Evolutionary conservation across 2,888 invertebrate genomes (phyloP).

Genomic region (Mactromeris polynyma): DNA sequence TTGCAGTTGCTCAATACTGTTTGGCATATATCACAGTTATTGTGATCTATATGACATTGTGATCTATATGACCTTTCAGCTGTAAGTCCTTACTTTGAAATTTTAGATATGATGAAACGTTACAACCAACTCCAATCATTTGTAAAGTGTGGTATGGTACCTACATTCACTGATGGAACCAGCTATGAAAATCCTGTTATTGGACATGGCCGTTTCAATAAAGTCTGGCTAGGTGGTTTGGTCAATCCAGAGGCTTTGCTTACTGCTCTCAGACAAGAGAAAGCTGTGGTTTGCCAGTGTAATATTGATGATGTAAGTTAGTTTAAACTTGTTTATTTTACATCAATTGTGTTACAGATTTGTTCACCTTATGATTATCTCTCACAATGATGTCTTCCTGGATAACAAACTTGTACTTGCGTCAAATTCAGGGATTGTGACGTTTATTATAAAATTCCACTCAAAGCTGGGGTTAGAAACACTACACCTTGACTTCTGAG

Average conservation of each 20-base stretch:
- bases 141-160: slow-evolving; percentile 85
- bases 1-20: too few relatives aligned
- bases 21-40: too few relatives aligned
- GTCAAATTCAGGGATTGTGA: too few relatives aligned
- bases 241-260: slow-evolving; percentile 85
- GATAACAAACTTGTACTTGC: too few relatives aligned
- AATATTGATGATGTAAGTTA: slow-evolving; percentile 82
- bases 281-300: slow-evolving; percentile 81
- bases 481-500: too few relatives aligned
- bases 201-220: slow-evolving; percentile 80
- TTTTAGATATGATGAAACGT: slow-evolving; percentile 82
- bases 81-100: not conserved
- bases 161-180: slow-evolving; percentile 73
- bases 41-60: too few relatives aligned
- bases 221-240: slow-evolving; percentile 86
- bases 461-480: too few relatives aligned
- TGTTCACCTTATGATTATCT: too few relatives aligned
- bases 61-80: too few relatives aligned
- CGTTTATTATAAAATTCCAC: too few relatives aligned
- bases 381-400: too few relatives aligned
- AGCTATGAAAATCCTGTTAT: slow-evolving; percentile 73
- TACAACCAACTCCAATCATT: slow-evolving; percentile 83
- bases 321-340: not conserved
- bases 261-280: slow-evolving; percentile 84
- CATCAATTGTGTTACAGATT: too few relatives aligned